Base-by-base conservation (phyloP, 2,888 invertebrate species). In the Branchellion lobata region DNA sequence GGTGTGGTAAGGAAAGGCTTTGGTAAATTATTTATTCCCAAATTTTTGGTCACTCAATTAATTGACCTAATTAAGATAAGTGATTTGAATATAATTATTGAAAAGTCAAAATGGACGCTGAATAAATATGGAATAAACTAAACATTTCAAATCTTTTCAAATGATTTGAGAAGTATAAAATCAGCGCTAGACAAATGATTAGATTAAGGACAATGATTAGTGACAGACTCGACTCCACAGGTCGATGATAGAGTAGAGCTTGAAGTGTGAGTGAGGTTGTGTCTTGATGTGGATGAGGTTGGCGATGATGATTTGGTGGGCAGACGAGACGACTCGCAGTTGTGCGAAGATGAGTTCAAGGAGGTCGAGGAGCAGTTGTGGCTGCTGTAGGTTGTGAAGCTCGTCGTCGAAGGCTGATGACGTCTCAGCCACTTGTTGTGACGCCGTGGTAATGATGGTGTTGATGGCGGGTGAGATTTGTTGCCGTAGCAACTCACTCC, bases 161-260 rank as follows among this genome's bases (percentile, higher is more conserved):
- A n/a, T n/a, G n/a, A n/a, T n/a, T n/a, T n/a, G n/a, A n/a, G n/a
- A n/a, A n/a, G n/a, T n/a, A n/a, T n/a, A n/a, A n/a, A n/a, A n/a
- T n/a, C n/a, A n/a, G n/a, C n/a, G n/a, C n/a, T n/a, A n/a, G n/a
- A n/a, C n/a, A n/a, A n/a, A n/a, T n/a, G n/a, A n/a, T n/a, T n/a
- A n/a, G n/a, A n/a, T n/a, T n/a, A n/a, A n/a, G n/a, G n/a, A n/a
- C n/a, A n/a, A n/a, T n/a, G n/a, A n/a, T n/a, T n/a, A n/a, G n/a
- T n/a, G n/a, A n/a, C n/a, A n/a, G n/a, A n/a, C n/a, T n/a, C n/a
- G 93, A 65, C 92, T 91, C 95, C 95, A 96, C 83, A 94, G 94
- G 86, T 94, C 93, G 57, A 92, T 90, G 85, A 92, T 90, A 85
- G 91, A 91, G 85, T 93, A 93, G 71, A 92, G 86, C 68, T 79